Base-by-base conservation (phyloP, 2,797 vertebrate species). In the Acanthurus leucopareius region DNA sequence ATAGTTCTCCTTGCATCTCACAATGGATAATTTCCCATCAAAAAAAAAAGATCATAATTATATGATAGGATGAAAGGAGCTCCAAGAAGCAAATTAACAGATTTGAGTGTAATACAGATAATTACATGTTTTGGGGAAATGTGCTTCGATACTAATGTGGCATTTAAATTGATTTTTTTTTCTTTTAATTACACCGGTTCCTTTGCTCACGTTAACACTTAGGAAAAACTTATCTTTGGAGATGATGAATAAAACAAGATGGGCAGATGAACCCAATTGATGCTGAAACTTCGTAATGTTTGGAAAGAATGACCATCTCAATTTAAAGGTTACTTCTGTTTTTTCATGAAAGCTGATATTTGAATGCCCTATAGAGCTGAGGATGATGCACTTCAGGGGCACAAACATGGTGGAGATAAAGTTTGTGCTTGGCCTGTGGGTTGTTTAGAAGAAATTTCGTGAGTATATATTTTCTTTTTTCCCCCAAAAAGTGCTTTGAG, bases 31-130 rank as follows among this genome's bases (percentile, higher is more conserved):
- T 84, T 82, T 81, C 58, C 73, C 75, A 75, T 84, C 82, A 73
- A 67, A 64, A 35, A 75, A 62, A 25, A 25, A 25, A 25, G 80
- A 78, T 48, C 19, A 57, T 89, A 89, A 91, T 89, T 85, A 88
- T 66, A 80, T 66, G 22, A 87, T 79, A 51, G 63, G 68, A 69
- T 61, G 25, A 75, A 88, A 84, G 80, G 61, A 79, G 74, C 62
- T 88, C 83, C 69, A 78, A 83, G 69, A 88, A 77, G 70, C 61
- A 82, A 84, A 88, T 90, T 74, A 89, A 76, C 5, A 1, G 68
- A 79, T 84, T 77, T 77, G 63, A 75, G 62, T 16, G 61, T 75
- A 80, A 85, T 44, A 20, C 19, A 53, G 79, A 72, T 88, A 86
- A 86, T 85, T 82, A 74, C 25, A 73, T 74, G 63, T 83, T 90